Evolutionary conservation across 1,140 invertebrate genomes (phyloP).

Genomic region (Panonychus citri): DNA sequence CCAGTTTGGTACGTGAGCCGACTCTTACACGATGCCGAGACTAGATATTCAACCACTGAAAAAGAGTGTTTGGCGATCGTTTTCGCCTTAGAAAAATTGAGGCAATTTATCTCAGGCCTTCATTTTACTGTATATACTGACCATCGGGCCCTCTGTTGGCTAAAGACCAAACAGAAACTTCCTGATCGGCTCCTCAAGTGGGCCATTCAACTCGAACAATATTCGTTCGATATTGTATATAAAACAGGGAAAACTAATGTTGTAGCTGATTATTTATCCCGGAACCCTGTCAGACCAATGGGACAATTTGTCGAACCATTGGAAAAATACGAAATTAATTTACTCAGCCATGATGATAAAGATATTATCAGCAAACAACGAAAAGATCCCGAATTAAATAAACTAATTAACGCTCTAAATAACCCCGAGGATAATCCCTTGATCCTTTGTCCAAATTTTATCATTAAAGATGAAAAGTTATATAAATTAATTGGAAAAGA

Average conservation of each 20-base stretch:
- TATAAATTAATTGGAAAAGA: background rate
- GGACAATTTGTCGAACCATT: background rate
- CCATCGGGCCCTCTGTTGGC: background rate
- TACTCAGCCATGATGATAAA: background rate
- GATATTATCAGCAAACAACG: background rate
- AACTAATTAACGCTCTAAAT: background rate
- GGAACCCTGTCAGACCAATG: too few species aligned
- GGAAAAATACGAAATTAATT: background rate
- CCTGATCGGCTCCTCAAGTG: background rate
- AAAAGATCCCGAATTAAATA: background rate
- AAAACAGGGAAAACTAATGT: background rate
- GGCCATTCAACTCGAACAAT: background rate
- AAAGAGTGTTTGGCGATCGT: background rate
- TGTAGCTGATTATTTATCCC: background rate
- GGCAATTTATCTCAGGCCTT: background rate
- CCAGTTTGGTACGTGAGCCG: background rate
- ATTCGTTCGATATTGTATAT: background rate
- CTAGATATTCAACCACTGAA: background rate
- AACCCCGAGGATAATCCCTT: background rate
- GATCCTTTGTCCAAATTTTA: background rate
- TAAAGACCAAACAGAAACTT: background rate
- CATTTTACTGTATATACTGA: background rate
- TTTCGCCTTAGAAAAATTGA: background rate
- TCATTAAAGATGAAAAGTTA: background rate
- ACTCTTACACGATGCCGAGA: background rate